These are phyloP conservation scores for Baronia brevicornis DNA, from an alignment of 2,888 invertebrate genomes.

Conservation along the genomic window DNA sequence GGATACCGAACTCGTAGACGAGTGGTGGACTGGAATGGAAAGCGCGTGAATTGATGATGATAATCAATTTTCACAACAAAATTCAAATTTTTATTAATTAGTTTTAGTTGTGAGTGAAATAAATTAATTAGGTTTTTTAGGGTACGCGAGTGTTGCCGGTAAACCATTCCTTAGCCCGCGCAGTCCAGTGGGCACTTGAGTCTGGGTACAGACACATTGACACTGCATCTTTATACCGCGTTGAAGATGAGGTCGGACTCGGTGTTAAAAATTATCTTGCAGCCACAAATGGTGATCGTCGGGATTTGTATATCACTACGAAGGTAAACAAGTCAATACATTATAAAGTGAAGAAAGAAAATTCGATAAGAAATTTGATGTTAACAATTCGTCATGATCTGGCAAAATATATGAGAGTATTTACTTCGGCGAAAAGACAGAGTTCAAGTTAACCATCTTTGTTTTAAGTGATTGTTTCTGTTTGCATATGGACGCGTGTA, in stretches of 20 bases:
- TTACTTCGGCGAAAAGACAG: no score
- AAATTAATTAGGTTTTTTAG: slow-evolving; percentile 24
- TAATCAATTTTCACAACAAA: no score
- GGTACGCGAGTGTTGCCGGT: slow-evolving; percentile 52
- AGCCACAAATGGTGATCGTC: slow-evolving; percentile 77
- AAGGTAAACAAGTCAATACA: slow-evolving; percentile 70
- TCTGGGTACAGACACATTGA: slow-evolving; percentile 89
- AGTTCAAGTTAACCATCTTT: no score
- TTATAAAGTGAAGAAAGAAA: not conserved
- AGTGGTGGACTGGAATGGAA: no score
- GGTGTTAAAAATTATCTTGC: slow-evolving; percentile 81
- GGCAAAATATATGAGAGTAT: not conserved
- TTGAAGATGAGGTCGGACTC: slow-evolving; percentile 84
- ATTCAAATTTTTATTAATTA: no score
- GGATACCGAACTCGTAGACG: no score
- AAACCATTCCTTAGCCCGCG: slow-evolving; percentile 74
- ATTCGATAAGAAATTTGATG: no score
- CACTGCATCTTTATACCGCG: slow-evolving; percentile 85
- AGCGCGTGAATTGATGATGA: no score
- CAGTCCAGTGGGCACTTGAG: slow-evolving; percentile 82
- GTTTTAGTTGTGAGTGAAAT: no score
- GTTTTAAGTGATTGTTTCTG: no score
- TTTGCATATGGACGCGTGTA: no score
- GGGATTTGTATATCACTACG: slow-evolving; percentile 87
- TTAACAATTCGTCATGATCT: not conserved